Conservation (phyloP, 1,140 invertebrate genomes). For the Teleogryllus occipitalis region DNA sequence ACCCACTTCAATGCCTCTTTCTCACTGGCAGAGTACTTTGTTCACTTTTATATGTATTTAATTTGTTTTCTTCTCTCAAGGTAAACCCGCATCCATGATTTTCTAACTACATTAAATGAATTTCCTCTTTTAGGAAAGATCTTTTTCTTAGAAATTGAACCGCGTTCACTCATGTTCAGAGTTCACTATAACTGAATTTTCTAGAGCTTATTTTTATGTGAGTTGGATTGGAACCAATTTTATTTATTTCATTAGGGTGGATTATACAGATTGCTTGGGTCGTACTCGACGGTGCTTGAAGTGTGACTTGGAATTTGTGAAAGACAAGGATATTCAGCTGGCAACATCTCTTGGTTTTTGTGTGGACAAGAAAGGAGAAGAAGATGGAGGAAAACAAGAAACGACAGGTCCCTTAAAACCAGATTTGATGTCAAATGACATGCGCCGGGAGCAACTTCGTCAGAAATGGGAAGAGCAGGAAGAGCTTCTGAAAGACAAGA, state of each 20-base stretch:
- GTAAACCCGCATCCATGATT: too few species aligned
- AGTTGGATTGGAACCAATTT: constrained; percentile 13
- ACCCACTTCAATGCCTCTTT: too few species aligned
- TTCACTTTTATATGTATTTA: too few species aligned
- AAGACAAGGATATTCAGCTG: constrained; percentile 54
- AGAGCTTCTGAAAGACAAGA: constrained; percentile 47
- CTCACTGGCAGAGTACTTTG: too few species aligned
- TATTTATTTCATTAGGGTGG: constrained; percentile 52
- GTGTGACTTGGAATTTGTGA: constrained; percentile 63
- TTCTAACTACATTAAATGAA: too few species aligned
- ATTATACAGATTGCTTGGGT: constrained; percentile 82
- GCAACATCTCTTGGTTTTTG: constrained; percentile 19
- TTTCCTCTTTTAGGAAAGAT: too few species aligned
- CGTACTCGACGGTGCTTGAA: constrained; percentile 72
- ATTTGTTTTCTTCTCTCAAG: too few species aligned
- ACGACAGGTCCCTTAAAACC: constrained; percentile 26
- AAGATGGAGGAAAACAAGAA: constrained; percentile 26
- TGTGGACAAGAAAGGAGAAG: background rate
- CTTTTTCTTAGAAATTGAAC: too few species aligned
- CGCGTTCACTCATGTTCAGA: too few species aligned
- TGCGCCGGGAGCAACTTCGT: constrained; percentile 45
- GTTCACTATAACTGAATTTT: background rate
- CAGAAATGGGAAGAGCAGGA: constrained; percentile 61
- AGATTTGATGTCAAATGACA: constrained; percentile 41
- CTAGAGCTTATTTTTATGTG: background rate